Evolutionary conservation across 2,113 vertebrate genomes (phyloP).

Genomic region (Anarhynchus alexandrinus): DNA sequence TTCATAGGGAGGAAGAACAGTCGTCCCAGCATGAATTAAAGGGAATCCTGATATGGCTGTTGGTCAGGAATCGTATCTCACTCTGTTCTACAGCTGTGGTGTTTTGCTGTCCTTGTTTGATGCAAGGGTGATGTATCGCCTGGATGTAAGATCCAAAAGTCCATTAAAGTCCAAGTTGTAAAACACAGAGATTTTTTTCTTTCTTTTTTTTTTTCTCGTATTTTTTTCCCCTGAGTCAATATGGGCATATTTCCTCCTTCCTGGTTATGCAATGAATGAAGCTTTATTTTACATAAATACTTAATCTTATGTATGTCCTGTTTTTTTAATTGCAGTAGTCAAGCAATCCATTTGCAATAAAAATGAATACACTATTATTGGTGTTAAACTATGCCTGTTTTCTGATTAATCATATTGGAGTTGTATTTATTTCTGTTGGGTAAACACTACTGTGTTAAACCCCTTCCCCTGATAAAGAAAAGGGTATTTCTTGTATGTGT

Average conservation of each 20-base stretch:
- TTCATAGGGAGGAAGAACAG: background rate
- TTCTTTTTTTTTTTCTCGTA: background rate
- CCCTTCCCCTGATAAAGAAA: background rate
- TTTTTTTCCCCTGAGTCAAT: background rate
- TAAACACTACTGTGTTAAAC: background rate
- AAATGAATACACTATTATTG: background rate
- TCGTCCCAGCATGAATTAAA: background rate
- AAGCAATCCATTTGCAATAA: background rate
- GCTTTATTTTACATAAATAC: background rate
- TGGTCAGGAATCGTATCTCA: background rate
- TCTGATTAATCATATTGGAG: background rate
- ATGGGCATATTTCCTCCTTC: background rate
- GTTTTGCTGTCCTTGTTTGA: background rate
- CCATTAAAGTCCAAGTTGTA: background rate
- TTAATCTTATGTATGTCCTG: background rate
- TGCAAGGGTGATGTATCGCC: background rate
- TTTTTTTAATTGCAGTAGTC: background rate
- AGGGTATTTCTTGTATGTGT: background rate
- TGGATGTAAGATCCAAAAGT: background rate
- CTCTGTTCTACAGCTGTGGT: background rate
- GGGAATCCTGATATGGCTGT: fast-evolving
- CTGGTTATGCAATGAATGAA: background rate
- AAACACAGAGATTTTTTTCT: background rate
- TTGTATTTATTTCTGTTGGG: background rate
- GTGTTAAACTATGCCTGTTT: background rate